phyloP scores from a whole-genome alignment of 53 echinoderm and acorn worm species.

The Hippasteria phrygiana region DNA sequence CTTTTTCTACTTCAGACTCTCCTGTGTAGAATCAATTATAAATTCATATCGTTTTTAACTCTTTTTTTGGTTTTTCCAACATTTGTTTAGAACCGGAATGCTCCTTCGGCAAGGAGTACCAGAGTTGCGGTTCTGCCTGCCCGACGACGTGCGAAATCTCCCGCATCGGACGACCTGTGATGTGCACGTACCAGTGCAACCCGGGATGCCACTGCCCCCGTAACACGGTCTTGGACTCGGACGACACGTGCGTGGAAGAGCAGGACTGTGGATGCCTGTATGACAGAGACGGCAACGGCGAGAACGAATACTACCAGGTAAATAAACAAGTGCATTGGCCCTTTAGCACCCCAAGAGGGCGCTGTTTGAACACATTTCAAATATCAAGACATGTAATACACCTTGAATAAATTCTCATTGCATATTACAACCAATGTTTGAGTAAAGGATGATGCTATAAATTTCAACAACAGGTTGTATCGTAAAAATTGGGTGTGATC shows the following conservation, averaged over 20 bases:
- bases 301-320: slow-evolving; percentile 5
- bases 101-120: slow-evolving; percentile 20
- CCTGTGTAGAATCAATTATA: too few species aligned
- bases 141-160: neutral
- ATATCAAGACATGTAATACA: too few species aligned
- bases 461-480: too few species aligned
- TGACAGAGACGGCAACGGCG: neutral
- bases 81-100: neutral
- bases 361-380: neutral
- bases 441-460: too few species aligned
- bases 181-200: slow-evolving; percentile 7
- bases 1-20: too few species aligned
- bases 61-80: neutral
- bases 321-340: neutral
- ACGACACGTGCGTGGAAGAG: slow-evolving; percentile 21
- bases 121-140: slow-evolving; percentile 26
- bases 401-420: too few species aligned
- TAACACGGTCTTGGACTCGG: slow-evolving; percentile 19
- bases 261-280: neutral
- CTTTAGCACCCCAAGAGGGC: neutral
- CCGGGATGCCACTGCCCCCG: slow-evolving; percentile 52
- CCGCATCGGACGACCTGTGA: neutral
- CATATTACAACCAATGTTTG: too few species aligned
- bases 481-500: too few species aligned
- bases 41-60: neutral